Evolutionary conservation across 1,140 invertebrate species (phyloP), one percentile per base, ranked within the genome.

Genomic region (Colletes latitarsis): DNA sequence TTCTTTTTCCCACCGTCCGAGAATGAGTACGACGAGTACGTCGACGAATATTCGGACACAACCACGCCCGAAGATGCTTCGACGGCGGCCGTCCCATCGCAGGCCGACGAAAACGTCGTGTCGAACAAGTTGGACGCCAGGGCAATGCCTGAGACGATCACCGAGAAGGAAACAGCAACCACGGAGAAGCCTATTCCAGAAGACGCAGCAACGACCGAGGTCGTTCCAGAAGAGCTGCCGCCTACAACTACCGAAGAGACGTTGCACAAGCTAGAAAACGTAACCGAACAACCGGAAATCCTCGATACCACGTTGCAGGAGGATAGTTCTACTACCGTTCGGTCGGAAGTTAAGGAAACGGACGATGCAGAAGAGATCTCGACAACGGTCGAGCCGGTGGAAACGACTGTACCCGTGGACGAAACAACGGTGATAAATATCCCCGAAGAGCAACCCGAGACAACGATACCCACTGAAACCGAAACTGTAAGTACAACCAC

Each of bases 1-100:
- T 93, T 93, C 77, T 93, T 93, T 73, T 89, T 92, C 6, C 93
- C 92, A 5, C 72, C 39, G 53, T 83, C 53, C 17, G 82, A 89
- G 8, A 80, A 89, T 14, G 86, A 90, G 46, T 82, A 89, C 49
- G 72, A 86, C 57, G 77, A 87, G 41, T 71, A 90, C 15, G 86
- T 90, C 15, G 82, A 89, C 9, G 82, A 87, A 14, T 84, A 91
- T 60, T 43, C 73, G 46, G 70, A 70, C 0, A 63, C 15, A 17
- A 78, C 55, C 4, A 86, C 85, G 41, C 79, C 74, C 21, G 84
- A 64, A n/a, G 68, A 72, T 15, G 9, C 53, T 12, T 3, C 30
- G n/a, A 79, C 49, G 10, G 64, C 67, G 30, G 41, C 71, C 1
- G 4, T 58, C 15, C 46, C 77, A 3, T 9, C 58, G 2, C 41